These are phyloP conservation scores for Cheilosia vernalis DNA, from an alignment of 2,888 invertebrate genomes.

Conservation along the genomic window DNA sequence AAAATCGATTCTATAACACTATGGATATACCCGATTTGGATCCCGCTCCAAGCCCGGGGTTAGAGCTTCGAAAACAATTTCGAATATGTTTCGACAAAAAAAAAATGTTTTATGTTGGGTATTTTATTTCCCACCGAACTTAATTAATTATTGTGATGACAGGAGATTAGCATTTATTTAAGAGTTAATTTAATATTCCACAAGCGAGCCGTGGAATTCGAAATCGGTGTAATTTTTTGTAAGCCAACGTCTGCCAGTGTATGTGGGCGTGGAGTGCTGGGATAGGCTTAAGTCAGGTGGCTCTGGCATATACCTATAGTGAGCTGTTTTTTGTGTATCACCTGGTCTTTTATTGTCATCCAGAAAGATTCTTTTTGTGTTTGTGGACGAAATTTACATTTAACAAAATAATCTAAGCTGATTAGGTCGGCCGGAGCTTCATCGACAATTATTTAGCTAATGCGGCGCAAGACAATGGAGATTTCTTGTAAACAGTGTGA, in stretches of 20 bases:
- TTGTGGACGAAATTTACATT: constrained; percentile 26
- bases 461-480: constrained; percentile 5
- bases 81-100: constrained; percentile 1
- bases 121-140: constrained; percentile 29
- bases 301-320: background rate
- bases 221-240: constrained; percentile 38
- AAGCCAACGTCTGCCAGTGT: background rate
- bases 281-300: constrained; percentile 19
- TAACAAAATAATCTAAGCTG: constrained; percentile 20
- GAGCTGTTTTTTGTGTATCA: constrained; percentile 7
- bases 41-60: background rate
- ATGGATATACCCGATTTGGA: background rate
- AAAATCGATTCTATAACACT: background rate
- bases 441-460: background rate
- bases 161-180: constrained; percentile 60
- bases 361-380: constrained; percentile 10
- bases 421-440: background rate
- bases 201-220: constrained; percentile 15
- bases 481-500: constrained; percentile 23
- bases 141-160: constrained; percentile 66
- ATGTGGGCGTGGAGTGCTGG: constrained; percentile 15
- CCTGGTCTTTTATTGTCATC: constrained; percentile 3
- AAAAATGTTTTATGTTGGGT: constrained; percentile 31
- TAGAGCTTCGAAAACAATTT: constrained; percentile 2
- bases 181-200: constrained; percentile 31